These are phyloP conservation scores for Chloroceryle inda DNA, from an alignment of 2,797 vertebrate species.

Conservation along the genomic window DNA sequence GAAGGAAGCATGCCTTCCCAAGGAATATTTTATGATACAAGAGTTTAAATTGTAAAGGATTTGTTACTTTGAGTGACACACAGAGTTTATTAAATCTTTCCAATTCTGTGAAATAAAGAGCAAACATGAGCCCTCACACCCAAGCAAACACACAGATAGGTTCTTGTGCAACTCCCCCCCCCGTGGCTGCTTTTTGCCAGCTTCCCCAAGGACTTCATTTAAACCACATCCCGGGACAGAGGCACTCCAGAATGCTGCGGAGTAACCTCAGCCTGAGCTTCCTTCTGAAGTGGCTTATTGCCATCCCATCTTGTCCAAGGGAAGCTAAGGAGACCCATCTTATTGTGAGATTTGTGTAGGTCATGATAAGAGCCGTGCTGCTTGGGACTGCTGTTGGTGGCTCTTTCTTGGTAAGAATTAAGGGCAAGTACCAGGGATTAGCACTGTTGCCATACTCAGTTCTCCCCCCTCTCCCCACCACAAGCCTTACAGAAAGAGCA, in stretches of 20 bases:
- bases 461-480: neutral
- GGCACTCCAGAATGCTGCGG: neutral
- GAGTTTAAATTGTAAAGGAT: neutral
- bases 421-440: neutral
- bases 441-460: neutral
- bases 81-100: conserved; percentile 4
- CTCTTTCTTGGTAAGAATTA: neutral
- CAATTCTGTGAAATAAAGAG: neutral
- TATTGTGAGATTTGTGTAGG: neutral
- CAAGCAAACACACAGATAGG: conserved; percentile 15
- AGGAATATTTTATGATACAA: neutral
- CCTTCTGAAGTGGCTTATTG: neutral
- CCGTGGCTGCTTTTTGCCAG: conserved; percentile 1
- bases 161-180: neutral
- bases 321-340: neutral
- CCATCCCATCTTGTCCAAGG: neutral
- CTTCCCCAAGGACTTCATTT: conserved; percentile 13
- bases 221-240: conserved; percentile 32
- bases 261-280: neutral
- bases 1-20: neutral
- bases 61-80: neutral
- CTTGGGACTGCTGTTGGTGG: neutral
- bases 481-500: neutral
- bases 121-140: conserved; percentile 18
- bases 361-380: neutral